phyloP scores from a whole-genome alignment of 2,797 vertebrate species.

The Takifugu ocellatus region DNA sequence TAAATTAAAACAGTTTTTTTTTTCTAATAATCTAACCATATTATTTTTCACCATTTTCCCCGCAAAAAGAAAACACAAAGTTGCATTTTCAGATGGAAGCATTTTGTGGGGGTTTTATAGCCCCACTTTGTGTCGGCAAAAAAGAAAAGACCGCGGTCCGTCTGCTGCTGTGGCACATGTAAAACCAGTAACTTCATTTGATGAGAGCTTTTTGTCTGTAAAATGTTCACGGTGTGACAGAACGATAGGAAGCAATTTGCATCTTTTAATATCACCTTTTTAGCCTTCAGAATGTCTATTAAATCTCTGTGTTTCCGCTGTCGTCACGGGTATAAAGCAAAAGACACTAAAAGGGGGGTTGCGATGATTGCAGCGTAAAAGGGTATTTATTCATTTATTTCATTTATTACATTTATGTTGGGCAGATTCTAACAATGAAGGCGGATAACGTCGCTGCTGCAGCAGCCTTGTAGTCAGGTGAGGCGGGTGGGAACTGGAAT shows the following conservation, averaged over 20 bases:
- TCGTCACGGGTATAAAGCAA: too few species aligned
- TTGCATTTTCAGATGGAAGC: background rate
- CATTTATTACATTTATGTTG: too few species aligned
- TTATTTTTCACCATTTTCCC: background rate
- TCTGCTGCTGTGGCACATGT: slow-evolving; percentile 55
- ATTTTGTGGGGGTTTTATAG: background rate
- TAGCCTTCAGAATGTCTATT: background rate
- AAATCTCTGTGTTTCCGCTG: background rate
- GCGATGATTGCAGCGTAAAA: too few species aligned
- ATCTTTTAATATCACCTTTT: slow-evolving; percentile 9
- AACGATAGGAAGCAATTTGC: slow-evolving; percentile 13
- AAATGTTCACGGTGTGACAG: slow-evolving; percentile 9
- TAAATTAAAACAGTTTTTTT: background rate
- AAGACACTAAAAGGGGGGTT: too few species aligned
- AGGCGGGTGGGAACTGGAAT: too few species aligned
- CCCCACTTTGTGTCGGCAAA: too few species aligned
- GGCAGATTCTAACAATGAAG: too few species aligned
- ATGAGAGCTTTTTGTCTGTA: slow-evolving; percentile 25
- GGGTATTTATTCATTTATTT: too few species aligned
- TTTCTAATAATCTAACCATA: background rate
- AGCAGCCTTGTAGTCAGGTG: too few species aligned
- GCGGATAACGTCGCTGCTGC: too few species aligned
- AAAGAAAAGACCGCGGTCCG: slow-evolving; percentile 19
- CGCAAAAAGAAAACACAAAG: background rate
- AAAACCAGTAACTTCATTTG: slow-evolving; percentile 68